phyloP scores from a whole-genome alignment of 2,888 invertebrate species.

The Agrotis ipsilon region DNA sequence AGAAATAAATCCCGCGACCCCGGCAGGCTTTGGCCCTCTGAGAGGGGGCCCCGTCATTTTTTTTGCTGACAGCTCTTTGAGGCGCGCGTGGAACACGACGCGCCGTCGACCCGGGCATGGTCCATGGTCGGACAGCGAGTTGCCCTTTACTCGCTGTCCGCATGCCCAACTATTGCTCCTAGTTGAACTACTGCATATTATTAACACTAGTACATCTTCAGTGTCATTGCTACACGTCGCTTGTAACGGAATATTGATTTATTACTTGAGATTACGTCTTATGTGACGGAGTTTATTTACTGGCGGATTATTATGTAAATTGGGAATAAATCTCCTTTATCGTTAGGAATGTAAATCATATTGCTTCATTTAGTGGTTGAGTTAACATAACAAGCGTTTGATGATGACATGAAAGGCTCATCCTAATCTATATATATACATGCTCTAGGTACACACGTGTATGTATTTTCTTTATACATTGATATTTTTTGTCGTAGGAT shows the following conservation, averaged over 20 bases:
- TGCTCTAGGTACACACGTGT: too few species aligned
- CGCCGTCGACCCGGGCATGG: too few species aligned
- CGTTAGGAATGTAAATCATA: slow-evolving; percentile 14
- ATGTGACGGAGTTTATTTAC: slow-evolving; percentile 14
- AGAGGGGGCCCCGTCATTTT: too few species aligned
- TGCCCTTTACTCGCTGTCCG: too few species aligned
- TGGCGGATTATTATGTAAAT: slow-evolving; percentile 27
- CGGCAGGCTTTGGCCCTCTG: too few species aligned
- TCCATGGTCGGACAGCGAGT: too few species aligned
- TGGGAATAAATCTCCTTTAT: slow-evolving; percentile 9
- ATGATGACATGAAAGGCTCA: not conserved
- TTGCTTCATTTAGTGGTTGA: not conserved
- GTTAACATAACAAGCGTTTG: not conserved
- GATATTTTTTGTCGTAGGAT: too few species aligned
- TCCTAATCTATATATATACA: not conserved
- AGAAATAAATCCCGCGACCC: too few species aligned
- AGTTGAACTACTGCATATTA: not conserved
- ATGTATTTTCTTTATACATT: too few species aligned
- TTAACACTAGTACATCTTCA: not conserved
- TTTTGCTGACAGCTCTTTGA: too few species aligned
- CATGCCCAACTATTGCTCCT: not conserved
- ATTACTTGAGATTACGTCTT: slow-evolving; percentile 20
- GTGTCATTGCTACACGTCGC: slow-evolving; percentile 29
- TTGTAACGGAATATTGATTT: slow-evolving; percentile 49
- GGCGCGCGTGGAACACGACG: too few species aligned